These are phyloP conservation scores for Gavia stellata DNA, from an alignment of 2,113 vertebrate genomes.

Conservation along the genomic window DNA sequence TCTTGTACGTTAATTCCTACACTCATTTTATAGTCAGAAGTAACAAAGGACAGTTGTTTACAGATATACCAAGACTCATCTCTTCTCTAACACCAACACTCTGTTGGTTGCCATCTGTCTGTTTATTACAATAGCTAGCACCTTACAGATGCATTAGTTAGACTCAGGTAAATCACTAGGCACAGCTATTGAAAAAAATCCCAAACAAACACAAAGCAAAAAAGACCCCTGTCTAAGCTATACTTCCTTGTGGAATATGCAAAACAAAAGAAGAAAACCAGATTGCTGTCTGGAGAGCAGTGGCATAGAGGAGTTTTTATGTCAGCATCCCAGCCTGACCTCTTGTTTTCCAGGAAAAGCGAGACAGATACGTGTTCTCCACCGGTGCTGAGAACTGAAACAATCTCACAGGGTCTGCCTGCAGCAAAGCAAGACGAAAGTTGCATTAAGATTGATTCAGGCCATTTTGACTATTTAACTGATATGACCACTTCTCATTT, in stretches of 20 bases:
- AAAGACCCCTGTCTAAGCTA: background rate
- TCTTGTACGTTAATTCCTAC: background rate
- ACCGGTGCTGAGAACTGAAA: background rate
- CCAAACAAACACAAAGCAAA: background rate
- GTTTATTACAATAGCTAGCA: background rate
- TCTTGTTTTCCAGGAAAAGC: background rate
- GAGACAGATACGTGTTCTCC: background rate
- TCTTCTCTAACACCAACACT: background rate
- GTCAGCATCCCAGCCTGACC: background rate
- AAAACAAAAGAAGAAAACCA: background rate
- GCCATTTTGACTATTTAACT: background rate
- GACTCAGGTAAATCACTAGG: background rate
- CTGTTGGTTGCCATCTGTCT: background rate
- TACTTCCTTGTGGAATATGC: background rate
- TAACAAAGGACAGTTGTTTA: background rate
- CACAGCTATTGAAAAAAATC: fast-evolving
- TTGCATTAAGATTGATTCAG: background rate
- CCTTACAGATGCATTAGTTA: background rate
- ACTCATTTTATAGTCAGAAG: background rate
- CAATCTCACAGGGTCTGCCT: background rate
- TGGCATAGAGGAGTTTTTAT: background rate
- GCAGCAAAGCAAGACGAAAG: background rate
- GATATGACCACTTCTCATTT: background rate
- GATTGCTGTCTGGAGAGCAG: background rate
- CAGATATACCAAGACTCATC: background rate